phyloP scores from a whole-genome alignment of 2,797 vertebrate species.

The Iguana delicatissima region DNA sequence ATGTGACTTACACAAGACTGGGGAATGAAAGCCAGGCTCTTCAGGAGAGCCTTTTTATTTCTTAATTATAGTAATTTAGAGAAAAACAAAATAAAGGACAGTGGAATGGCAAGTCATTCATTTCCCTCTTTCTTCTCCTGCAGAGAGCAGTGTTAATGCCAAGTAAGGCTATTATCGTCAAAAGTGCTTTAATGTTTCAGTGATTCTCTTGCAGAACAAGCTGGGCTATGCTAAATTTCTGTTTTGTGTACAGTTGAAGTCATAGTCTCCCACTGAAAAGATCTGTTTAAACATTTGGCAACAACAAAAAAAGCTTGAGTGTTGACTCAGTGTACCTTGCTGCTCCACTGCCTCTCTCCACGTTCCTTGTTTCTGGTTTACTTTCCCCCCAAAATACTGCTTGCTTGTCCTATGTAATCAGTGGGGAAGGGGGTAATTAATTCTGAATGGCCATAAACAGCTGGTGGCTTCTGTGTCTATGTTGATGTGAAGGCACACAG shows the following conservation, averaged over 20 bases:
- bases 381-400: slow-evolving; percentile 35
- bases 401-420: slow-evolving; percentile 44
- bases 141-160: accelerated
- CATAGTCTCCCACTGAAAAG: not conserved
- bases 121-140: accelerated
- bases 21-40: accelerated
- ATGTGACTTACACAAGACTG: too few relatives aligned
- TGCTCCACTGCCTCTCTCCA: slow-evolving; percentile 24
- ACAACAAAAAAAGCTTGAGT: slow-evolving; percentile 4
- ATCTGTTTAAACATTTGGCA: not conserved
- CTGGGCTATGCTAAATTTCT: accelerated
- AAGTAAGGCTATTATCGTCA: not conserved
- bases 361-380: slow-evolving; percentile 49
- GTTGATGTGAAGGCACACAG: too few relatives aligned
- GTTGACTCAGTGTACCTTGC: not conserved
- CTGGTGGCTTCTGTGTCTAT: not conserved
- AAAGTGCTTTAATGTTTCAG: not conserved
- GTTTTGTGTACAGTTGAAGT: not conserved
- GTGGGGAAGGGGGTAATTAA: not conserved
- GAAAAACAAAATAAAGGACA: not conserved
- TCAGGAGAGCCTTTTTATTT: not conserved
- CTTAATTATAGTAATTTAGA: not conserved
- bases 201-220: not conserved
- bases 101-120: accelerated
- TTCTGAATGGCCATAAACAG: slow-evolving; percentile 20